Evolutionary conservation across 64 coral and sea anemone genomes (phyloP).

Genomic region (Dendrophyllia cribrosa): DNA sequence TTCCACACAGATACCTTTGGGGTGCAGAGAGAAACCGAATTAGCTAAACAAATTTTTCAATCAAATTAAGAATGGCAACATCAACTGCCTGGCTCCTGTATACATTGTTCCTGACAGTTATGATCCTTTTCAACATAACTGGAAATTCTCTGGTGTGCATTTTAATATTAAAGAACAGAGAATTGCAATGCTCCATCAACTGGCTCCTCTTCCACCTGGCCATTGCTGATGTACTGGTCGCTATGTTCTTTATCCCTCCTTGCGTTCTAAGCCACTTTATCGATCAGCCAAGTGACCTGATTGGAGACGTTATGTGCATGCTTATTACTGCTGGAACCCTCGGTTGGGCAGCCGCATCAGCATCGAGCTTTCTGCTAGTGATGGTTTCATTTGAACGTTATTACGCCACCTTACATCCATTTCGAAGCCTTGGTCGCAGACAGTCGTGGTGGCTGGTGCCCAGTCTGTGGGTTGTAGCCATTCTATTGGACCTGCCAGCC

Average conservation of each 20-base stretch:
- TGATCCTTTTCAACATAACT: conserved; percentile 37
- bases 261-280: conserved; percentile 9
- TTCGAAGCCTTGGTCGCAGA: neutral
- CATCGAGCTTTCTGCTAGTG: conserved; percentile 38
- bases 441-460: neutral
- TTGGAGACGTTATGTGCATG: conserved; percentile 37
- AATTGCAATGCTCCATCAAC: conserved; percentile 56
- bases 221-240: conserved; percentile 46
- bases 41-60: neutral
- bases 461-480: neutral
- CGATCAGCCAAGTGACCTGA: conserved; percentile 19
- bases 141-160: conserved; percentile 60
- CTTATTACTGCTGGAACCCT: conserved; percentile 16
- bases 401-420: conserved; percentile 24
- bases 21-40: too few species aligned
- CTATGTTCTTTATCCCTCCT: conserved; percentile 30
- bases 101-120: neutral
- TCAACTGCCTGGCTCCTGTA: neutral
- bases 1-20: neutral
- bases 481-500: neutral
- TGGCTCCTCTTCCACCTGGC: conserved; percentile 52
- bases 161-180: conserved; percentile 21
- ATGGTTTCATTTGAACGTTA: conserved; percentile 52
- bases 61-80: neutral
- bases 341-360: conserved; percentile 9